phyloP scores from a whole-genome alignment of 2,888 invertebrate genomes.

The Heliconius aoede region DNA sequence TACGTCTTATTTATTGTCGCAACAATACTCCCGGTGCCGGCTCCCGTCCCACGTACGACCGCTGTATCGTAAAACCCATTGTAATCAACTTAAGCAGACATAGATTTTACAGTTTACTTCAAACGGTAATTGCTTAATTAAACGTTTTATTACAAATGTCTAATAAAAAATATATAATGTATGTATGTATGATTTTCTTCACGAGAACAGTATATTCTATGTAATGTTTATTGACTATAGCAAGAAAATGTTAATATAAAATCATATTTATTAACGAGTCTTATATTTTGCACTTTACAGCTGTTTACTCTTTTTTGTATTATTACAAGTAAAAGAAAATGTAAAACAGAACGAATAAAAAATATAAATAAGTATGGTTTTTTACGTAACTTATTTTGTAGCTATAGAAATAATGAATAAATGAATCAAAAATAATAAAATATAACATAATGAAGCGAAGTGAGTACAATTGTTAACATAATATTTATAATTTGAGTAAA shows the following conservation, averaged over 20 bases:
- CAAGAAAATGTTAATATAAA: too few species aligned
- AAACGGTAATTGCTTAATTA: slow-evolving; percentile 27
- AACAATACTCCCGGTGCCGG: slow-evolving; percentile 62
- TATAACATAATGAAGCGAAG: not conserved
- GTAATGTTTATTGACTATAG: too few species aligned
- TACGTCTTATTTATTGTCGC: slow-evolving; percentile 81
- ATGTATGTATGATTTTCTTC: not conserved
- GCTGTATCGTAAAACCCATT: slow-evolving; percentile 57
- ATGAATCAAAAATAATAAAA: not conserved
- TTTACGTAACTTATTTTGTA: too few species aligned
- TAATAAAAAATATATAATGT: too few species aligned
- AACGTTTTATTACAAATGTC: slow-evolving; percentile 19
- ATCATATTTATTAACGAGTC: too few species aligned
- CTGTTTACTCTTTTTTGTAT: too few species aligned
- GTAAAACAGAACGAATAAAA: too few species aligned
- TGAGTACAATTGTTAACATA: slow-evolving; percentile 29
- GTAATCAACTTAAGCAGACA: slow-evolving; percentile 56
- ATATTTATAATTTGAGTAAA: slow-evolving; percentile 51
- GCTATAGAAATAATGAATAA: not conserved
- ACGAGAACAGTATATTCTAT: too few species aligned
- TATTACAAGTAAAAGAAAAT: too few species aligned
- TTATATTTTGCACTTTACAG: too few species aligned
- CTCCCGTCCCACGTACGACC: slow-evolving; percentile 56
- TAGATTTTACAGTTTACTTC: slow-evolving; percentile 30
- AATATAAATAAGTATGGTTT: too few species aligned